phyloP scores from a whole-genome alignment of 2,797 vertebrate species.

The Spondyliosoma cantharus region DNA sequence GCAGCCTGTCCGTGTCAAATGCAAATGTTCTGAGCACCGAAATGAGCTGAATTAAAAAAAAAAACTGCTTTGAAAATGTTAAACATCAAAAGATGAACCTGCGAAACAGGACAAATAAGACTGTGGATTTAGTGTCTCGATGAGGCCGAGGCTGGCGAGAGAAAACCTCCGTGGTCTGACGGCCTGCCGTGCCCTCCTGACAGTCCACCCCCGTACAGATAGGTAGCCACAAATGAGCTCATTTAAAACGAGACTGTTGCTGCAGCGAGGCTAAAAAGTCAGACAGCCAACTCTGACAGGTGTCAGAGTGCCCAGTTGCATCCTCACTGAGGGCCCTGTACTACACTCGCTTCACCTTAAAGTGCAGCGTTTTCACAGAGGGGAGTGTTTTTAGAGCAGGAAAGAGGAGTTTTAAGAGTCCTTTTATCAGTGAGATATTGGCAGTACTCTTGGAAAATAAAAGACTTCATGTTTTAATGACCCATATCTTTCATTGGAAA shows the following conservation, averaged over 20 bases:
- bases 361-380: constrained; percentile 7
- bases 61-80: too few relatives aligned
- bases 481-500: background rate
- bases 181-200: constrained; percentile 62
- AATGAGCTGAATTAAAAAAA: background rate
- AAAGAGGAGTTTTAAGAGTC: constrained; percentile 18
- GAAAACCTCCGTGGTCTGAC: constrained; percentile 18
- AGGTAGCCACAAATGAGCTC: constrained; percentile 78
- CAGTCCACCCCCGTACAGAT: constrained; percentile 60
- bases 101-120: constrained; percentile 12
- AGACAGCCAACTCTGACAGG: constrained; percentile 67
- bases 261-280: constrained; percentile 64
- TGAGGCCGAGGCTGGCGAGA: constrained; percentile 25
- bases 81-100: constrained; percentile 4
- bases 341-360: constrained; percentile 40
- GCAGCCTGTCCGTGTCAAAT: background rate
- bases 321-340: constrained; percentile 30
- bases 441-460: background rate
- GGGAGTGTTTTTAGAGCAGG: constrained; percentile 14
- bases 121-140: constrained; percentile 14
- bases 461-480: background rate
- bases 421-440: constrained; percentile 9
- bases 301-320: constrained; percentile 51
- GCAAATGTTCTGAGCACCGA: background rate
- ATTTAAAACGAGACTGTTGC: constrained; percentile 70